A percentile compares a stretch with the other conserved stretches of the same genome.
Evolutionary conservation across 2,113 vertebrate species (phyloP).

Genomic region (Ophiodon elongatus): DNA sequence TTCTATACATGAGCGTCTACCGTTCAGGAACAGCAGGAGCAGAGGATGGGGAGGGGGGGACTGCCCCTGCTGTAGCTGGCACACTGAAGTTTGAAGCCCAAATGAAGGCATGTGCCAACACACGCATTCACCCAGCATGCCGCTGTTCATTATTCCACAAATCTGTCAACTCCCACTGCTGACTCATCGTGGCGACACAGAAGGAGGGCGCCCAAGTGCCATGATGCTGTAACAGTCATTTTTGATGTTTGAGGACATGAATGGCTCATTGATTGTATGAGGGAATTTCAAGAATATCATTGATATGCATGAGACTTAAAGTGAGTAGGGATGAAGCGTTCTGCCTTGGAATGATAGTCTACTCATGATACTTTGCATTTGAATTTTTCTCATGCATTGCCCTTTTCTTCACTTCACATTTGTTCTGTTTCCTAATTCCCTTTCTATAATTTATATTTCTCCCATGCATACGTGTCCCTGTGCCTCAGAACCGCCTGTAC

Average conservation of each 20-base stretch:
- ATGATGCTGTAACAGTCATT: slow-evolving; percentile 45
- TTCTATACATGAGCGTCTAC: slow-evolving; percentile 39
- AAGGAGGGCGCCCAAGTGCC: slow-evolving; percentile 42
- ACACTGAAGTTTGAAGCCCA: slow-evolving; percentile 44
- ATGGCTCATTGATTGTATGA: slow-evolving; percentile 61
- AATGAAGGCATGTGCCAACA: slow-evolving; percentile 47
- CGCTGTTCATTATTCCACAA: slow-evolving; percentile 71
- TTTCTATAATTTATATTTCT: not conserved
- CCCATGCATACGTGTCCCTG: not conserved
- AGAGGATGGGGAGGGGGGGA: slow-evolving; percentile 28
- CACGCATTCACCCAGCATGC: slow-evolving; percentile 59
- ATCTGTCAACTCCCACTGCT: slow-evolving; percentile 69
- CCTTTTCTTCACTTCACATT: slow-evolving; percentile 9
- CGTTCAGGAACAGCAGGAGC: slow-evolving; percentile 47
- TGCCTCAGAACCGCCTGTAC: slow-evolving; percentile 5
- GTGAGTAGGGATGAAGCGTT: slow-evolving; percentile 13
- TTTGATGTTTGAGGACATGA: slow-evolving; percentile 59
- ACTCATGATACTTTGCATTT: slow-evolving; percentile 19
- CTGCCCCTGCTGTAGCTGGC: slow-evolving; percentile 33
- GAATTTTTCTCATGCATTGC: not conserved
- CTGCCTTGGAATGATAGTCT: slow-evolving; percentile 6
- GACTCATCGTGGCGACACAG: slow-evolving; percentile 48
- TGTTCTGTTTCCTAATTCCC: not conserved
- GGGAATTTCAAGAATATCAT: slow-evolving; percentile 39
- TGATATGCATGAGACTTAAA: slow-evolving; percentile 37